phyloP scores from a whole-genome alignment of 2,113 vertebrate genomes.

The Hemibagrus wyckioides region DNA sequence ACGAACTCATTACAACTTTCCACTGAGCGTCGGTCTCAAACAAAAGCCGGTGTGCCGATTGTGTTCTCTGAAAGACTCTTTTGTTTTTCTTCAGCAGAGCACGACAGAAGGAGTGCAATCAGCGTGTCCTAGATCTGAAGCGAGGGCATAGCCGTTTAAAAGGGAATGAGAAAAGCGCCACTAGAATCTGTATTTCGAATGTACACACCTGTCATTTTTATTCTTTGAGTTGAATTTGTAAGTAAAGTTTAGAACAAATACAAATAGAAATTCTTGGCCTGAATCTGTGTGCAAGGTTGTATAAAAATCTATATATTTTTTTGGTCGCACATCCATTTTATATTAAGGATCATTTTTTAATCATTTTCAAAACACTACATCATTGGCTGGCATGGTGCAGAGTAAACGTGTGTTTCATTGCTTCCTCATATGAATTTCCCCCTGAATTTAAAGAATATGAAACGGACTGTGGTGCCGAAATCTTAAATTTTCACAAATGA shows the following conservation, averaged over 20 bases:
- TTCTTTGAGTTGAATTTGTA: background rate
- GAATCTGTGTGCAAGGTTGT: background rate
- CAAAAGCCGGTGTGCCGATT: background rate
- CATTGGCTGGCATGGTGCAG: background rate
- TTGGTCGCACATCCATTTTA: background rate
- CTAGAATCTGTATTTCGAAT: background rate
- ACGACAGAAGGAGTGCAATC: background rate
- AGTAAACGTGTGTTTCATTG: background rate
- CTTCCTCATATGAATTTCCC: background rate
- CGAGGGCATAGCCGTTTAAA: background rate
- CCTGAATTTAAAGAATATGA: background rate
- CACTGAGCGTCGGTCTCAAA: background rate
- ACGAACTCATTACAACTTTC: conserved; percentile 16
- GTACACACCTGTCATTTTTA: background rate
- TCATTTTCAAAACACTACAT: background rate
- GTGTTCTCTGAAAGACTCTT: conserved; percentile 26
- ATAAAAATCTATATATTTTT: background rate
- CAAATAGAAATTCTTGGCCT: background rate
- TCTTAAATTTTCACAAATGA: background rate
- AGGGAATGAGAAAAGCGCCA: background rate
- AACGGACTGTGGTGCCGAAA: background rate
- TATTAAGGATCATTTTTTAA: background rate
- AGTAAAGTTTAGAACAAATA: too few species aligned
- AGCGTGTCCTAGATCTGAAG: background rate
- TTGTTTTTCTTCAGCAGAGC: conserved; percentile 48